Base-by-base conservation (phyloP, 1,140 invertebrate species). In the Grapholita molesta region DNA sequence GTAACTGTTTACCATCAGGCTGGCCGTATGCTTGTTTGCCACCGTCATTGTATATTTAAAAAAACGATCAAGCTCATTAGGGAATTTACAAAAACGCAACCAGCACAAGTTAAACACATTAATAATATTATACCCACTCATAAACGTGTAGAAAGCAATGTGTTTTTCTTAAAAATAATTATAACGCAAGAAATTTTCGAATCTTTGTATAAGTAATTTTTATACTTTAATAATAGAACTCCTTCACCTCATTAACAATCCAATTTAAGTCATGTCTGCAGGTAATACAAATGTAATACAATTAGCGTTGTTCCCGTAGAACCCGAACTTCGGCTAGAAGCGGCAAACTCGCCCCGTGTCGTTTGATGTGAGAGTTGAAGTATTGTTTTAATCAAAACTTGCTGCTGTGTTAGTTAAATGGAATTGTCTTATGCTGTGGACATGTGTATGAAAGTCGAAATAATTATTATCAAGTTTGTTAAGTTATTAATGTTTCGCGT, bases 281-380 rank as follows among this genome's bases (percentile, higher is more conserved):
- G 88, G 85, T 90, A 84, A 86, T 85, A 88, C 83, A 83, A 83
- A 84, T 80, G 77, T 83, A 90, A 89, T 79, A 78, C 79, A 88
- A 86, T 90, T 89, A 90, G 75, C 68, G 74, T 77, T 82, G 38
- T 33, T 68, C 65, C 15, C 64, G 67, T 53, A 68, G 24, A 64
- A n/a, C n/a, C n/a, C n/a, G 55, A 69, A 80, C 32, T 48, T 72
- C 65, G 61, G 8, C 71, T 76, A 35, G 74, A 79, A 69, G 69
- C 25, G 71, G n/a, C 25, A 28, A 28, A 61, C 25, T 61, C 30
- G 18, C 21, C n/a, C 9, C n/a, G 12, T 28, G 24, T 28, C 55
- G 25, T 61, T 61, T 61, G 55, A 61, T 61, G n/a, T 61, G 12
- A 11, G 53, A 61, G 42, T 48, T 48, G 42, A 61, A 61, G 55